A percentile compares a stretch with the other conserved stretches of the same genome.
phyloP scores from a whole-genome alignment of 2,797 vertebrate genomes.

The Numenius phaeopus region DNA sequence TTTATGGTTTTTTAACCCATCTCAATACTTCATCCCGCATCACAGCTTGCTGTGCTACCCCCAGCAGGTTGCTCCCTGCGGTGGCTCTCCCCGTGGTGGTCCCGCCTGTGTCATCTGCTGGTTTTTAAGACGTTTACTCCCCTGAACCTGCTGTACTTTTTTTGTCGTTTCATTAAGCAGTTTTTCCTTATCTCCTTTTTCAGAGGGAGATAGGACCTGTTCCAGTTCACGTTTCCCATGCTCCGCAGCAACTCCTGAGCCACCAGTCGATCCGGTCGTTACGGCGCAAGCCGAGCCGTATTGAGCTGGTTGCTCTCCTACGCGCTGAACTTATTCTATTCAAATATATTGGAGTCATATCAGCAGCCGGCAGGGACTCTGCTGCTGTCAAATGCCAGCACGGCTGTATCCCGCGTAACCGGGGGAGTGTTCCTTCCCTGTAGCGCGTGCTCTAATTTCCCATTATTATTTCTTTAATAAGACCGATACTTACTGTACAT shows the following conservation, averaged over 20 bases:
- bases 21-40: background rate
- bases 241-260: background rate
- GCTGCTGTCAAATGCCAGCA: conserved; percentile 27
- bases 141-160: background rate
- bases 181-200: background rate
- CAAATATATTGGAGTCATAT: background rate
- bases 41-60: background rate
- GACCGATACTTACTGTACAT: conserved; percentile 41
- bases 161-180: background rate
- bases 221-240: background rate
- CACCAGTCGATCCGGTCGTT: background rate
- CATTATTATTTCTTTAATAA: conserved; percentile 72
- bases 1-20: background rate
- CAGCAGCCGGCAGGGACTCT: background rate
- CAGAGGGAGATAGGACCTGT: background rate
- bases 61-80: accelerated
- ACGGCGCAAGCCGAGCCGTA: background rate
- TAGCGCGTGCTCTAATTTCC: conserved; percentile 43
- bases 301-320: background rate
- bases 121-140: background rate
- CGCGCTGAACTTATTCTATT: background rate
- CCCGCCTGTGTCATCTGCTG: background rate
- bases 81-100: background rate
- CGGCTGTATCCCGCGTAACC: background rate
- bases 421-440: conserved; percentile 17